A percentile compares a stretch with the other conserved stretches of the same genome.
Conservation (phyloP, 1,140 invertebrate genomes). For the Dreissena rostriformis region DNA sequence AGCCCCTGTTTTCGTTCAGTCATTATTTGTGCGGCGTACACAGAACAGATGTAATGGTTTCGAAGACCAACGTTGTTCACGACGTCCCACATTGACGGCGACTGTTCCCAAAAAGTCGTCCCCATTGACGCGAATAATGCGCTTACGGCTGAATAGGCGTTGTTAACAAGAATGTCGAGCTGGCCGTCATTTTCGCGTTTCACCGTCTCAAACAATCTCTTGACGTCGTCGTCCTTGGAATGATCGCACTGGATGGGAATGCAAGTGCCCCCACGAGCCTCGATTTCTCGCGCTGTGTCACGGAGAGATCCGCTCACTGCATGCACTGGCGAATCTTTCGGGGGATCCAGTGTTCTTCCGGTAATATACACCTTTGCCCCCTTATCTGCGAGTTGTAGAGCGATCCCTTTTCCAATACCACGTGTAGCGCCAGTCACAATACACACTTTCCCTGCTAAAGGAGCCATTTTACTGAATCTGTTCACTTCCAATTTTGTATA, state of each 20-base stretch:
- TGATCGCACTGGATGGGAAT: conserved; percentile 82
- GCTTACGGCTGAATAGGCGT: conserved; percentile 81
- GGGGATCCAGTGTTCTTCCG: conserved; percentile 63
- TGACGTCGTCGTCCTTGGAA: conserved; percentile 79
- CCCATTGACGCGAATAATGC: conserved; percentile 70
- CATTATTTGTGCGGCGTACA: conserved; percentile 81
- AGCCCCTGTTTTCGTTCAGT: conserved; percentile 78
- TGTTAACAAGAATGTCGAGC: conserved; percentile 83
- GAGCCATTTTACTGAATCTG: too few species aligned
- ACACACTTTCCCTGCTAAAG: conserved; percentile 77
- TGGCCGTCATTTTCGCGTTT: conserved; percentile 79
- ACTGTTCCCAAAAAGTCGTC: conserved; percentile 80
- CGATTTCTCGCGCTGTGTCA: conserved; percentile 54
- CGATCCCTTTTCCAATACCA: conserved; percentile 82
- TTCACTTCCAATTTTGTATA: too few species aligned
- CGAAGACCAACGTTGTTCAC: conserved; percentile 82
- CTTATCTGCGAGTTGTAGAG: conserved; percentile 79
- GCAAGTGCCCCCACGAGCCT: conserved; percentile 76
- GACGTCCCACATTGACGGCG: conserved; percentile 76
- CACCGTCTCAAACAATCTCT: conserved; percentile 80
- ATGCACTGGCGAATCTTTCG: conserved; percentile 20
- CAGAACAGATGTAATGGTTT: conserved; percentile 82
- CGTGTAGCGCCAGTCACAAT: conserved; percentile 81
- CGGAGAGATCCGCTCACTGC: conserved; percentile 33
- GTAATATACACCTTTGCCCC: conserved; percentile 82